Conservation (phyloP, 2,797 vertebrate genomes). For the Poliocrania exsul region DNA sequence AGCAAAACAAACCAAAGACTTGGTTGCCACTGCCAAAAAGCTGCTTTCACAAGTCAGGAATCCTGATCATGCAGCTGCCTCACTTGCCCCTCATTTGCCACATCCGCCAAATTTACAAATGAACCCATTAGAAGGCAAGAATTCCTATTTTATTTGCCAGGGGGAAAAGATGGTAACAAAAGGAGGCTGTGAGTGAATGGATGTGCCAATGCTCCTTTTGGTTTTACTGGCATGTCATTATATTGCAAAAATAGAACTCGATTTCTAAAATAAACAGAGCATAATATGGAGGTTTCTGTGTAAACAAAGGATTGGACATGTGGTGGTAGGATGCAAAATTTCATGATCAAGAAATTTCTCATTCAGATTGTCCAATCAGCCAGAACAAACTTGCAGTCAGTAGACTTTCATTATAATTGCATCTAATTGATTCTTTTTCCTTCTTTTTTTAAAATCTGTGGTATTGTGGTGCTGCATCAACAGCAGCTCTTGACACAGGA, state of each 20-base stretch:
- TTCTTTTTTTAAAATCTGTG: not conserved
- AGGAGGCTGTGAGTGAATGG: conserved; percentile 28
- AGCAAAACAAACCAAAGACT: conserved; percentile 59
- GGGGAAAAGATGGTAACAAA: conserved; percentile 30
- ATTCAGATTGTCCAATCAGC: conserved; percentile 34
- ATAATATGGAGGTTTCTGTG: conserved; percentile 32
- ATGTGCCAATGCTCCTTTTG: not conserved
- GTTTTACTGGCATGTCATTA: conserved; percentile 22
- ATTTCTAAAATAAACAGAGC: conserved; percentile 43
- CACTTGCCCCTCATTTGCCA: conserved; percentile 55
- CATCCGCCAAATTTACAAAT: conserved; percentile 53
- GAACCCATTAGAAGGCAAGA: conserved; percentile 38
- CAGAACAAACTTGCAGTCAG: conserved; percentile 8
- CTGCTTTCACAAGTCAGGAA: conserved; percentile 67
- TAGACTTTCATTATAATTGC: conserved; percentile 44
- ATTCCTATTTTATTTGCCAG: conserved; percentile 31
- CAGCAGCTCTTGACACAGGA: not conserved
- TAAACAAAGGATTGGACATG: conserved; percentile 5
- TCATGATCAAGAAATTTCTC: conserved; percentile 2
- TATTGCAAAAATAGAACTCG: conserved; percentile 50
- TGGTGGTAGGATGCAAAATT: not conserved
- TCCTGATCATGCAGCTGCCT: conserved; percentile 58
- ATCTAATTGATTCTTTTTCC: conserved; percentile 40
- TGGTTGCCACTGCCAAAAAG: conserved; percentile 59
- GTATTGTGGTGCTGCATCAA: conserved; percentile 42